Evolutionary conservation across 2,888 invertebrate species (phyloP).

Genomic region (Blera fallax): DNA sequence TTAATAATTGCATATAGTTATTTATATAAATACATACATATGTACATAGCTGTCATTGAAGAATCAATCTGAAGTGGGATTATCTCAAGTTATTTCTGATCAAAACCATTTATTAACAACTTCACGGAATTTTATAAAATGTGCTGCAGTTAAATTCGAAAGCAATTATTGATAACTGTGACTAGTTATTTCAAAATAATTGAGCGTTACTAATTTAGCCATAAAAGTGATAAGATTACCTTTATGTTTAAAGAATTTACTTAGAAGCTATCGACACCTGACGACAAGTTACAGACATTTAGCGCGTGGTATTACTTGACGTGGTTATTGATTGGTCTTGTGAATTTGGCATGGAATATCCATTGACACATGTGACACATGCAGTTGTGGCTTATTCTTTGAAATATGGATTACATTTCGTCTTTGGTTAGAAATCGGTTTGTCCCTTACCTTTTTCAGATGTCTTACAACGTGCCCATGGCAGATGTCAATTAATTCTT

Average conservation of each 20-base stretch:
- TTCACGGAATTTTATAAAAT: background rate
- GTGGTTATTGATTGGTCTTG: background rate
- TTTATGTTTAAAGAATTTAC: background rate
- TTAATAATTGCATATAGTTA: too few relatives aligned
- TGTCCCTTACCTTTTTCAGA: too few relatives aligned
- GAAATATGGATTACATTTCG: too few relatives aligned
- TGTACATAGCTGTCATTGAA: too few relatives aligned
- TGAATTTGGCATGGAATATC: background rate
- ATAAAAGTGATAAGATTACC: background rate
- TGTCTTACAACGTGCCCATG: too few relatives aligned
- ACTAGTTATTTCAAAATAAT: background rate
- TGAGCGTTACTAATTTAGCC: background rate
- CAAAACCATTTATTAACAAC: background rate
- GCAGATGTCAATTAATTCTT: too few relatives aligned
- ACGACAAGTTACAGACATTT: background rate
- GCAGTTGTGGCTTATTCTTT: background rate
- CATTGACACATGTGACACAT: background rate
- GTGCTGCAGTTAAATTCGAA: background rate
- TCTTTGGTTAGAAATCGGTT: too few relatives aligned
- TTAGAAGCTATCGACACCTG: background rate
- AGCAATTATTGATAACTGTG: background rate
- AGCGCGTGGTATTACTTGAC: background rate
- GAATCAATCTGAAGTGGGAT: too few relatives aligned
- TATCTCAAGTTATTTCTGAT: background rate
- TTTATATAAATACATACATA: too few relatives aligned